A percentile compares a stretch with the other conserved stretches of the same genome.
Conservation (phyloP, 2,113 vertebrate species). For the Prionailurus bengalensis region DNA sequence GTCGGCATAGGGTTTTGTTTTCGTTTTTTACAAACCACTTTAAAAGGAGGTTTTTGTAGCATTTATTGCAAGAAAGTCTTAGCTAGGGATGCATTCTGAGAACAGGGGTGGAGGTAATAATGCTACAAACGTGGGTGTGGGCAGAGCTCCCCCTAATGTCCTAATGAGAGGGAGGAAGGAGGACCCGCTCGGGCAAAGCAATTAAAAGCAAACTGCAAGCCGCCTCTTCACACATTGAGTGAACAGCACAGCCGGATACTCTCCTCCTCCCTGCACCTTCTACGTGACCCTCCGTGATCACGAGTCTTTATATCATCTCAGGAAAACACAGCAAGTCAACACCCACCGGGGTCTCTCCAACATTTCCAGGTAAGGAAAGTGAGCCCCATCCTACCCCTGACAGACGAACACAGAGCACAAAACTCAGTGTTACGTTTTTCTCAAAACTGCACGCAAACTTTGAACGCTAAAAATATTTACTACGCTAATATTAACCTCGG, state of each 20-base stretch:
- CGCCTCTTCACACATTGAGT: fast-evolving
- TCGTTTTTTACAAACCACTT: not conserved
- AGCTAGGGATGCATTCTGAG: not conserved
- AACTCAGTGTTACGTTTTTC: not conserved
- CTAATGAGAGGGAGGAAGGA: not conserved
- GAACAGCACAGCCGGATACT: fast-evolving
- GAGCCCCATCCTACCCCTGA: not conserved
- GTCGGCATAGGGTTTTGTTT: not conserved
- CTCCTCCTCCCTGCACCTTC: not conserved
- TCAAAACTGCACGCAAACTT: not conserved
- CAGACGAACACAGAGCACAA: no score
- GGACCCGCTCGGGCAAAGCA: not conserved
- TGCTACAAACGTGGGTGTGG: not conserved
- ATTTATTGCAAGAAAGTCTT: not conserved
- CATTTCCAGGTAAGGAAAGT: not conserved
- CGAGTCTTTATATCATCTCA: not conserved
- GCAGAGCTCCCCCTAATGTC: not conserved
- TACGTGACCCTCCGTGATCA: fast-evolving
- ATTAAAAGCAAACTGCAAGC: not conserved
- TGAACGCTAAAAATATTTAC: not conserved
- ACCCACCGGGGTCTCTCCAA: no score
- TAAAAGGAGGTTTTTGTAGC: not conserved
- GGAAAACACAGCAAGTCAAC: not conserved
- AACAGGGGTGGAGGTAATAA: no score
- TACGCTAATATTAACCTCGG: no score